phyloP scores from a whole-genome alignment of 2,888 invertebrate species.

The Eupithecia dodoneata region DNA sequence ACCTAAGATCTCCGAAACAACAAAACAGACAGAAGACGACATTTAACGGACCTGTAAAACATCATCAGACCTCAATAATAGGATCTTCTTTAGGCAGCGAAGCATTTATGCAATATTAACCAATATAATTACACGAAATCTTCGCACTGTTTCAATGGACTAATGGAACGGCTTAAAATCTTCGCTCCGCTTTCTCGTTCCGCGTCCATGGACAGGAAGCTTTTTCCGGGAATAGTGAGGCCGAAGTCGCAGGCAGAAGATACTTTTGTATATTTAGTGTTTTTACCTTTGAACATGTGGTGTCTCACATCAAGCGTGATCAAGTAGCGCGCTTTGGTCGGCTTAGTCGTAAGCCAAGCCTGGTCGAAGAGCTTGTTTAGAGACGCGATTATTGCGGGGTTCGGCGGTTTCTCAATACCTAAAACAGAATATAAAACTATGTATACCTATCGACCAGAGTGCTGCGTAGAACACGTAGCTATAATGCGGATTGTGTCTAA shows the following conservation, averaged over 20 bases:
- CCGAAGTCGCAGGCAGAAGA: not conserved
- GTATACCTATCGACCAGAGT: not conserved
- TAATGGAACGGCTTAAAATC: too few relatives aligned
- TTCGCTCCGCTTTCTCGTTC: too few relatives aligned
- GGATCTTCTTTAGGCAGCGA: not conserved
- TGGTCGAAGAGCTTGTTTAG: slow-evolving; percentile 70
- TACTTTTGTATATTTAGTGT: not conserved
- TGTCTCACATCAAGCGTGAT: slow-evolving; percentile 81
- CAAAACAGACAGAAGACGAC: not conserved
- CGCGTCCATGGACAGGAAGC: too few relatives aligned
- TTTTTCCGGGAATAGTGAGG: not conserved
- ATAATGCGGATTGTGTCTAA: not conserved
- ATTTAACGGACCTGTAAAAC: not conserved
- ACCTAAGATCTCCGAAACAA: not conserved
- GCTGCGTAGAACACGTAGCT: not conserved
- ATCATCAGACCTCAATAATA: not conserved
- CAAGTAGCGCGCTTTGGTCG: slow-evolving; percentile 71
- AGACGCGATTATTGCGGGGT: slow-evolving; percentile 61
- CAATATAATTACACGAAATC: too few relatives aligned
- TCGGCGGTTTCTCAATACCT: slow-evolving; percentile 76
- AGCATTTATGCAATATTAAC: too few relatives aligned
- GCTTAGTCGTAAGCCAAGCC: slow-evolving; percentile 69
- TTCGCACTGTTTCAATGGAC: too few relatives aligned
- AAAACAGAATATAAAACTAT: slow-evolving; percentile 7
- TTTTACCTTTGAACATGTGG: slow-evolving; percentile 80